Percentiles rank a stretch among this genome's conserved stretches.
Evolutionary conservation across 2,888 invertebrate species (phyloP).

Genomic region (Ceramica pisi): DNA sequence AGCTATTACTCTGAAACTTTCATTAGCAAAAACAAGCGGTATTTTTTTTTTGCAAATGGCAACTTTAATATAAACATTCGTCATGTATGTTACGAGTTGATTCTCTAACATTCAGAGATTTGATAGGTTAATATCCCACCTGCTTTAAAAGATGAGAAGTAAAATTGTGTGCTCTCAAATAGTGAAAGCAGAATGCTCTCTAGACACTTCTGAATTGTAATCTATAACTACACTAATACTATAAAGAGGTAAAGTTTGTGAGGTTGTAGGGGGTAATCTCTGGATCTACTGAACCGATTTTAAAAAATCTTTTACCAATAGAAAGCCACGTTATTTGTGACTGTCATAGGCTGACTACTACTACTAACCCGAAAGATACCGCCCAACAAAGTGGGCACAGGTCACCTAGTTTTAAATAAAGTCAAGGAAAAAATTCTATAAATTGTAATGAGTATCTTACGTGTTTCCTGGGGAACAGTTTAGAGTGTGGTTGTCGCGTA

Average conservation of each 20-base stretch:
- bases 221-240: background rate
- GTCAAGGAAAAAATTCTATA: background rate
- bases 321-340: too few species aligned
- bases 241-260: too few species aligned
- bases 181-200: background rate
- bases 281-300: too few species aligned
- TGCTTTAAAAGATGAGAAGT: background rate
- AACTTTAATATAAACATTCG: slow-evolving; percentile 8
- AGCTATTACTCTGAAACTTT: background rate
- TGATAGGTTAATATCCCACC: background rate
- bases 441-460: slow-evolving; percentile 63
- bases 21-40: background rate
- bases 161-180: background rate
- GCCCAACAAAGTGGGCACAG: too few species aligned
- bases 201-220: background rate
- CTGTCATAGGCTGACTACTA: too few species aligned
- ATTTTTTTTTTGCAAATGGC: background rate
- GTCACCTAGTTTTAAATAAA: too few species aligned
- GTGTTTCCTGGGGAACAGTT: slow-evolving; percentile 81
- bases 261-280: too few species aligned
- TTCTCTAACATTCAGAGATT: background rate
- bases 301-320: too few species aligned
- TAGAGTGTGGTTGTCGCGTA: slow-evolving; percentile 78
- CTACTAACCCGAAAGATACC: too few species aligned
- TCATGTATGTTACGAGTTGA: background rate